These are phyloP conservation scores for Sisyra nigra DNA, from an alignment of 2,888 invertebrate species.

Conservation along the genomic window DNA sequence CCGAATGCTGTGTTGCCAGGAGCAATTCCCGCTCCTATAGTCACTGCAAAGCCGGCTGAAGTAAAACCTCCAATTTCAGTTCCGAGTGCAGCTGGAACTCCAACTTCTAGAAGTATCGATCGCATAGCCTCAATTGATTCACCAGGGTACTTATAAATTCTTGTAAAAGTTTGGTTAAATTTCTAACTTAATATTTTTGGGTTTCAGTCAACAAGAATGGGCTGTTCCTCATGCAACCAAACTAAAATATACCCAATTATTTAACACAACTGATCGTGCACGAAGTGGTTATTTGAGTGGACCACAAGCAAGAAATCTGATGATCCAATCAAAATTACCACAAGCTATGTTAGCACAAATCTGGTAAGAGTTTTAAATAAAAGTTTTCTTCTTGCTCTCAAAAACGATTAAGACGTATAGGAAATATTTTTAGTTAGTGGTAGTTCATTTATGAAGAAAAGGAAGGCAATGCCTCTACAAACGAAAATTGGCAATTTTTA, in stretches of 20 bases:
- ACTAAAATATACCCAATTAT: constrained; percentile 84
- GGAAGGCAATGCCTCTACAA: no score
- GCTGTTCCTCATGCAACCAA: constrained; percentile 68
- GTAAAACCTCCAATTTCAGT: background rate
- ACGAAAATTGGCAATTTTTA: no score
- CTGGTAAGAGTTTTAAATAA: no score
- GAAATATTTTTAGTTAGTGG: no score
- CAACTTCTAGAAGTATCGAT: constrained; percentile 19
- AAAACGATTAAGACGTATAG: no score
- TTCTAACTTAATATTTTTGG: constrained; percentile 7
- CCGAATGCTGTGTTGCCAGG: constrained; percentile 65
- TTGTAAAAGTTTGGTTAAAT: background rate
- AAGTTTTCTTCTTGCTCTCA: no score
- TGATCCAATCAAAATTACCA: constrained; percentile 84
- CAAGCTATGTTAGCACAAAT: constrained; percentile 84
- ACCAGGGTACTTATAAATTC: constrained; percentile 19
- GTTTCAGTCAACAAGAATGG: constrained; percentile 53
- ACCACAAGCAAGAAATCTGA: constrained; percentile 79
- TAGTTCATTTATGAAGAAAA: no score
- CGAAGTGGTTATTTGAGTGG: constrained; percentile 81
- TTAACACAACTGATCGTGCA: constrained; percentile 79
- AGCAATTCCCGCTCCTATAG: constrained; percentile 19
- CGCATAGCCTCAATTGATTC: constrained; percentile 28
- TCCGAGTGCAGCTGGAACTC: background rate
- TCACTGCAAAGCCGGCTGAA: constrained; percentile 16